phyloP scores from a whole-genome alignment of 2,888 invertebrate genomes.

The Leptinotarsa tumamoca region DNA sequence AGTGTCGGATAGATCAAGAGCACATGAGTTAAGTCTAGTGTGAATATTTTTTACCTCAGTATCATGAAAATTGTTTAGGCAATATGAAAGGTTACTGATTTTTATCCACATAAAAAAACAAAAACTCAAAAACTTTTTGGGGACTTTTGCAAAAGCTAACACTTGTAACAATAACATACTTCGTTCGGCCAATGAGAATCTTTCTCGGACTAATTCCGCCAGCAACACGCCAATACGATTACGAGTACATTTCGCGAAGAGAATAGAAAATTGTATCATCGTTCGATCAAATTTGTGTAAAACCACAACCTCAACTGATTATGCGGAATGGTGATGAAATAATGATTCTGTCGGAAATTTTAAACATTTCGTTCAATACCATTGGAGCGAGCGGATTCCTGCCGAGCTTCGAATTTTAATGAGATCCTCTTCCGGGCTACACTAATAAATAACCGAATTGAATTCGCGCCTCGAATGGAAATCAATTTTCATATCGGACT shows the following conservation, averaged over 20 bases:
- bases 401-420: constrained; percentile 42
- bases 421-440: constrained; percentile 33
- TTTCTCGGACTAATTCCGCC: neutral
- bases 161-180: no score
- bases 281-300: constrained; percentile 3
- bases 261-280: neutral
- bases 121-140: no score
- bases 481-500: constrained; percentile 34
- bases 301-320: constrained; percentile 9
- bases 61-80: no score
- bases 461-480: constrained; percentile 30
- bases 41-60: no score
- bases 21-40: no score
- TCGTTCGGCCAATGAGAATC: neutral
- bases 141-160: no score
- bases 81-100: no score
- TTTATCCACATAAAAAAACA: no score
- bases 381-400: constrained; percentile 35
- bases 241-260: neutral
- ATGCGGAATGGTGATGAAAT: constrained; percentile 10
- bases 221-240: neutral
- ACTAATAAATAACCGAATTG: constrained; percentile 37
- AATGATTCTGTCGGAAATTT: constrained; percentile 17
- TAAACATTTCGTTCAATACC: constrained; percentile 26
- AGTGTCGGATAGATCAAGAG: no score